These are phyloP conservation scores for Epizoanthus stellaris DNA, from an alignment of 92 coral and sea anemone genomes.

Conservation along the genomic window DNA sequence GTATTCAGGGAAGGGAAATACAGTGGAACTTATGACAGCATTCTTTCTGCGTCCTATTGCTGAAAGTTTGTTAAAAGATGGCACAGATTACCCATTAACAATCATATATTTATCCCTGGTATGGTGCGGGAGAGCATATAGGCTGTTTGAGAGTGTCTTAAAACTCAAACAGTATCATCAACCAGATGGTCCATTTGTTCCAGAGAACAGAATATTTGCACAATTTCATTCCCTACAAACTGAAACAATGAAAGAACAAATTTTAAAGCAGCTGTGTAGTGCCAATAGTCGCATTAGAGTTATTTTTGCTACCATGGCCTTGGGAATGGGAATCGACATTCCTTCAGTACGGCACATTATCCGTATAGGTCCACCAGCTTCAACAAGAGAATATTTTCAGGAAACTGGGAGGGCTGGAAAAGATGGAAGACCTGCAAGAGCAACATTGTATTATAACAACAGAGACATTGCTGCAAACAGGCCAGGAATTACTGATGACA, in stretches of 20 bases:
- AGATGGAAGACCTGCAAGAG: conserved; percentile 39
- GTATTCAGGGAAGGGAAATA: conserved; percentile 23
- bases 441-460: conserved; percentile 23
- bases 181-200: conserved; percentile 3
- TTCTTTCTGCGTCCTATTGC: conserved; percentile 43
- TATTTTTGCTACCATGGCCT: conserved; percentile 48
- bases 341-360: conserved; percentile 41
- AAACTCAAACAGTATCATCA: conserved; percentile 22
- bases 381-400: conserved; percentile 39
- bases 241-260: conserved; percentile 31
- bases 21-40: conserved; percentile 17
- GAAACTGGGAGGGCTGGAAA: conserved; percentile 54
- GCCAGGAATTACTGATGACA: conserved; percentile 38
- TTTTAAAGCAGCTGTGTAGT: conserved; percentile 33
- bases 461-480: conserved; percentile 38
- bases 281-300: conserved; percentile 8
- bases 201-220: conserved; percentile 47
- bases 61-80: conserved; percentile 4
- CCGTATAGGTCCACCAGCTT: conserved; percentile 42
- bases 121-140: conserved; percentile 48
- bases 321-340: conserved; percentile 58
- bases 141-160: conserved; percentile 30
- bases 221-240: conserved; percentile 53
- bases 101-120: conserved; percentile 30
- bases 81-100: conserved; percentile 15